Evolutionary conservation across 1,140 invertebrate species (phyloP).

Genomic region (Polypedilum vanderplanki): DNA sequence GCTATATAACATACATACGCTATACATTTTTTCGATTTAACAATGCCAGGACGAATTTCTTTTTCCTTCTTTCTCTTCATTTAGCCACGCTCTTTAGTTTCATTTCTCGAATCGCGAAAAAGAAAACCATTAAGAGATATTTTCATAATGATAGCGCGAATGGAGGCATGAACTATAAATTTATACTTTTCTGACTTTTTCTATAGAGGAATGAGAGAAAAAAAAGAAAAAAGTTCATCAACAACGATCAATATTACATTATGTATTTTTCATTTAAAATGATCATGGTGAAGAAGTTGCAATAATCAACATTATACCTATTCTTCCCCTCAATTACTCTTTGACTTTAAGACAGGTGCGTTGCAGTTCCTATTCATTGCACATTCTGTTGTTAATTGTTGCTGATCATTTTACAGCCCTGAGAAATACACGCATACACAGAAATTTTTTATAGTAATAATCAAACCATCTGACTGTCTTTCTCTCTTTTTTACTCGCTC

Average conservation of each 20-base stretch:
- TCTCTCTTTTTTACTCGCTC: background rate
- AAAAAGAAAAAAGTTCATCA: background rate
- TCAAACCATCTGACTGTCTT: slow-evolving; percentile 20
- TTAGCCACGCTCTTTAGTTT: slow-evolving; percentile 7
- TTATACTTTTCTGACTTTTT: background rate
- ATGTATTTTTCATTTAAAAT: background rate
- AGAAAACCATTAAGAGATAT: slow-evolving; percentile 7
- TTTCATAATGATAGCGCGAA: slow-evolving; percentile 3
- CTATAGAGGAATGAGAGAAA: background rate
- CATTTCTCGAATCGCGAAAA: background rate
- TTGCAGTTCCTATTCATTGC: background rate
- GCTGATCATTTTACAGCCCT: slow-evolving; percentile 9
- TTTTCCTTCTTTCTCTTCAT: background rate
- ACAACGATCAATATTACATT: slow-evolving; percentile 27
- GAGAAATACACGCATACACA: background rate
- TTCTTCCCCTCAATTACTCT: background rate
- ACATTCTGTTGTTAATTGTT: background rate
- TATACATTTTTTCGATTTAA: slow-evolving; percentile 11
- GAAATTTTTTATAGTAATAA: slow-evolving; percentile 7
- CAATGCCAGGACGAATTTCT: background rate
- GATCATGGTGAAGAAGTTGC: background rate
- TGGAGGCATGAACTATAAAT: background rate
- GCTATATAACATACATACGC: background rate
- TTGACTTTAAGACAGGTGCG: background rate
- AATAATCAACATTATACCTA: background rate